A percentile compares a stretch with the other conserved stretches of the same genome.
Evolutionary conservation across 2,888 invertebrate genomes (phyloP).

Genomic region (Halictus ligatus): DNA sequence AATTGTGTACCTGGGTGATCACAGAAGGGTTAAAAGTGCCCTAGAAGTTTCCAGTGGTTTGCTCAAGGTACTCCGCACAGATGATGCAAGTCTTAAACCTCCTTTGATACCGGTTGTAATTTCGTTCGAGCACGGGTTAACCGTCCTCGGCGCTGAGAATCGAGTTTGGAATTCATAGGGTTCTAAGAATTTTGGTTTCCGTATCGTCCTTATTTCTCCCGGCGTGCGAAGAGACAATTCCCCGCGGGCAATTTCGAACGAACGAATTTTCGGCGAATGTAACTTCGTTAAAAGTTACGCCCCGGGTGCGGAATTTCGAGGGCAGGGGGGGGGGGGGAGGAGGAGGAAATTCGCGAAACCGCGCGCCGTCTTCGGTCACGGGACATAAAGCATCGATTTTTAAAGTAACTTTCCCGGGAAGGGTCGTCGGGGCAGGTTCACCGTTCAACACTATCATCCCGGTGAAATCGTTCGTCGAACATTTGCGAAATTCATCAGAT

Average conservation of each 20-base stretch:
- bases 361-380: constrained; percentile 9
- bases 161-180: constrained; percentile 15
- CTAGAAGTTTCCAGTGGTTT: neutral
- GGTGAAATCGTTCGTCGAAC: constrained; percentile 4
- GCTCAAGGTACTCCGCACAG: neutral
- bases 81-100: neutral
- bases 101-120: neutral
- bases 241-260: neutral
- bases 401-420: neutral
- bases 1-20: neutral
- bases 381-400: constrained; percentile 28
- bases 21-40: neutral
- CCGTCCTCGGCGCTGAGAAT: neutral
- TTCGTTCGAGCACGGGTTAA: neutral
- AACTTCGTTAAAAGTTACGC: constrained; percentile 7
- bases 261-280: constrained; percentile 12
- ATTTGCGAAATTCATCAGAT: constrained; percentile 40
- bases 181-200: constrained; percentile 14
- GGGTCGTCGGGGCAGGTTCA: constrained; percentile 3
- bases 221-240: neutral
- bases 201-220: neutral
- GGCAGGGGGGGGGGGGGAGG: too few species aligned
- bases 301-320: neutral
- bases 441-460: constrained; percentile 16
- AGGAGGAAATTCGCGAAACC: constrained; percentile 14